phyloP scores from a whole-genome alignment of 2,113 vertebrate species.

The Terrapene triunguis region DNA sequence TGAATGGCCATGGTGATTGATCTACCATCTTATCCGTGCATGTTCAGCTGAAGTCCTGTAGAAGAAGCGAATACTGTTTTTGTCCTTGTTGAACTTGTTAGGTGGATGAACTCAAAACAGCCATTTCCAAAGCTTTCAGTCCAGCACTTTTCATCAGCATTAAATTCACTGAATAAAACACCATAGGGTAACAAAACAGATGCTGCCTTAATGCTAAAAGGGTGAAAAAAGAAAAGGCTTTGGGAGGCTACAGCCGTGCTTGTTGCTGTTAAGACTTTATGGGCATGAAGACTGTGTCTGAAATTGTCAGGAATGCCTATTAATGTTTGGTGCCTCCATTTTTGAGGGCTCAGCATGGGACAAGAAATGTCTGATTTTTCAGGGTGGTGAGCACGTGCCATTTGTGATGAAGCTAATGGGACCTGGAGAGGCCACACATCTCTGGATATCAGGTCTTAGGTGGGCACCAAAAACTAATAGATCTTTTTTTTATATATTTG shows the following conservation, averaged over 20 bases:
- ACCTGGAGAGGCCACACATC: not conserved
- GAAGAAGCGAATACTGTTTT: not conserved
- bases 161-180: not conserved
- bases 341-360: not conserved
- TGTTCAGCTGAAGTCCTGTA: not conserved
- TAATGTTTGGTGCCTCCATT: not conserved
- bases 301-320: not conserved
- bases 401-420: not conserved
- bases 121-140: not conserved
- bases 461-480: not conserved
- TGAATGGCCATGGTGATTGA: not conserved
- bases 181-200: not conserved
- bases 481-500: not conserved
- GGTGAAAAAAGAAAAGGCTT: not conserved
- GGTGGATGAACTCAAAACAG: not conserved
- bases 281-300: not conserved
- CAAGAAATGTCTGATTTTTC: not conserved
- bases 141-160: not conserved
- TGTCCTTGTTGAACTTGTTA: not conserved
- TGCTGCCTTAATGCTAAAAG: not conserved
- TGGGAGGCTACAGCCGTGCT: not conserved
- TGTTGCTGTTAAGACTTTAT: not conserved
- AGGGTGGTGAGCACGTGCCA: no score
- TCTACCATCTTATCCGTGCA: not conserved
- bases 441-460: not conserved